These are phyloP conservation scores for Xanthia icteritia DNA, from an alignment of 2,888 invertebrate genomes.

Conservation along the genomic window DNA sequence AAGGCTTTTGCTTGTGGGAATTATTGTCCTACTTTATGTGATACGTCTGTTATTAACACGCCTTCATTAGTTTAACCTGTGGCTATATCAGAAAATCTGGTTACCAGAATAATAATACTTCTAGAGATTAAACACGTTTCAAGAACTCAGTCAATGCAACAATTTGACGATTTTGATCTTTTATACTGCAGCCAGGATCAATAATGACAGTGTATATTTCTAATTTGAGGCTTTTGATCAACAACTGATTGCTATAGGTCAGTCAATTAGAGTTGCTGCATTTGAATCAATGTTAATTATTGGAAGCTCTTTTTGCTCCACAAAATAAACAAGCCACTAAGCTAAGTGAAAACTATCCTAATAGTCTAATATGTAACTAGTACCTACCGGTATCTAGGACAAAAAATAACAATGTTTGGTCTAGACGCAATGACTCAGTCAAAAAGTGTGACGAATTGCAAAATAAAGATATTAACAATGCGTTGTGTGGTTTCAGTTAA, in stretches of 20 bases:
- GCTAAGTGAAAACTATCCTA: slow-evolving; percentile 34
- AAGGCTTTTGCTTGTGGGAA: neutral
- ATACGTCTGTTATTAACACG: too few relatives aligned
- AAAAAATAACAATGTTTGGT: slow-evolving; percentile 49
- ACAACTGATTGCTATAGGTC: neutral
- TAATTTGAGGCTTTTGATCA: slow-evolving; percentile 13
- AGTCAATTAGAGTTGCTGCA: slow-evolving; percentile 2
- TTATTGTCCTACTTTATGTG: neutral
- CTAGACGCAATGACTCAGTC: slow-evolving; percentile 52
- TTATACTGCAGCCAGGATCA: neutral
- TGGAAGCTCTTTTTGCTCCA: neutral
- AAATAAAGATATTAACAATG: slow-evolving; percentile 53
- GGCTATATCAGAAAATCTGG: neutral
- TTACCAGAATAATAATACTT: neutral
- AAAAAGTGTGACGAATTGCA: slow-evolving; percentile 51
- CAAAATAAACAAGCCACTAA: slow-evolving; percentile 6
- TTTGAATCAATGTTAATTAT: slow-evolving; percentile 18
- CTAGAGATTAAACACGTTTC: neutral
- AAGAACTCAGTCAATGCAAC: neutral
- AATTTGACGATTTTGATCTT: neutral
- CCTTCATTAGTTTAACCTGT: neutral
- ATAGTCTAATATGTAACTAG: slow-evolving; percentile 40
- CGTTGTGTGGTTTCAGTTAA: slow-evolving; percentile 45
- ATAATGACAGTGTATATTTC: slow-evolving; percentile 3
- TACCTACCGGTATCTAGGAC: slow-evolving; percentile 41